A percentile compares a stretch with the other conserved stretches of the same genome.
Conservation (phyloP, 1,140 invertebrate genomes). For the Polypedilum vanderplanki region DNA sequence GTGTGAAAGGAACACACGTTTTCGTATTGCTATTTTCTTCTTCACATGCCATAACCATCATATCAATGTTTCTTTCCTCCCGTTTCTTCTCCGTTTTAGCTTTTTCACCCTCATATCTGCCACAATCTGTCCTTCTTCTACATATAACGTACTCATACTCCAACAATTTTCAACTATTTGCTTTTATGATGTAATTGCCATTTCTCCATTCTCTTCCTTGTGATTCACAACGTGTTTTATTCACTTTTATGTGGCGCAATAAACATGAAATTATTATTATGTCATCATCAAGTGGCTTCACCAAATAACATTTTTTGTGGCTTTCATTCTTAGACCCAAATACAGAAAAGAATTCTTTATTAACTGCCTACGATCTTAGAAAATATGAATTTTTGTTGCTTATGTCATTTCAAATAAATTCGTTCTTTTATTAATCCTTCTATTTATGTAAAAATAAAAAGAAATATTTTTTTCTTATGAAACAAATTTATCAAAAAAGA, state of each 20-base stretch:
- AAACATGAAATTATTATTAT: conserved; percentile 20
- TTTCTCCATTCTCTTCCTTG: not conserved
- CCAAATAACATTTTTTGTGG: not conserved
- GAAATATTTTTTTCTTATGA: no score
- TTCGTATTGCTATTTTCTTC: not conserved
- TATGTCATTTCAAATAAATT: no score
- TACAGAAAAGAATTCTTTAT: not conserved
- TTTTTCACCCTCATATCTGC: not conserved
- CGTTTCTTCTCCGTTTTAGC: not conserved
- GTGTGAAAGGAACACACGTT: conserved; percentile 14
- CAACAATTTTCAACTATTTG: conserved; percentile 19
- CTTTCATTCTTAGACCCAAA: not conserved
- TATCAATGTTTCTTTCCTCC: not conserved
- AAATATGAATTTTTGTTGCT: no score
- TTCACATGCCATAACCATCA: not conserved
- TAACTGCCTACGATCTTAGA: not conserved
- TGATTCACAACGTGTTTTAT: not conserved
- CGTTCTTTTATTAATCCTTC: no score
- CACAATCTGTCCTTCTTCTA: not conserved
- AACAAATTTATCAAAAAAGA: conserved; percentile 5
- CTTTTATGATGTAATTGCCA: conserved; percentile 5
- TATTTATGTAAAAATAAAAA: no score
- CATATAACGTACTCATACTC: not conserved
- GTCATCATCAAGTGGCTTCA: conserved; percentile 16
- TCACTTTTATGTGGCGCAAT: conserved; percentile 17